Percentiles rank a stretch among this genome's conserved stretches.
These are phyloP conservation scores for Xylocopa sonorina DNA, from an alignment of 1,140 invertebrate species.

Conservation along the genomic window DNA sequence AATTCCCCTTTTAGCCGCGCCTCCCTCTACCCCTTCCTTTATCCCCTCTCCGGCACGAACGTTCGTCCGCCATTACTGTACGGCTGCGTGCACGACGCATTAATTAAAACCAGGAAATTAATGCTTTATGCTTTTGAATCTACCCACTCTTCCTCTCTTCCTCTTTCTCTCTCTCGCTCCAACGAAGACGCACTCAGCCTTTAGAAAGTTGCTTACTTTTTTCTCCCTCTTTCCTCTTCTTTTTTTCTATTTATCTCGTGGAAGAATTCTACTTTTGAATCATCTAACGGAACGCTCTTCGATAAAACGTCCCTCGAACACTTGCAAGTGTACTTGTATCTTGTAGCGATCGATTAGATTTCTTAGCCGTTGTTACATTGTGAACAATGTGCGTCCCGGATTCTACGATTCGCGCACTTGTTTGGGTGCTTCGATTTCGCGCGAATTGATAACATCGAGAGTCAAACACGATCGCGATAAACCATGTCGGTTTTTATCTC, in stretches of 20 bases:
- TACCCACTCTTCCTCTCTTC: conserved; percentile 35
- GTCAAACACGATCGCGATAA: no score
- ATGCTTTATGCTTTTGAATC: conserved; percentile 76
- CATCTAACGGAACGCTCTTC: conserved; percentile 11
- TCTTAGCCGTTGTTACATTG: not conserved
- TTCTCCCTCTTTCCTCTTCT: no score
- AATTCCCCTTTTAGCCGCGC: conserved; percentile 75
- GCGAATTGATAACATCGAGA: no score
- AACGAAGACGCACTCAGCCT: conserved; percentile 32
- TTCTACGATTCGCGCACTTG: not conserved
- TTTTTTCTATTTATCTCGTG: conserved; percentile 9
- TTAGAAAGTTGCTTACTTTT: conserved; percentile 50
- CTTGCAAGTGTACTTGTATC: no score
- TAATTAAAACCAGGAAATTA: conserved; percentile 83
- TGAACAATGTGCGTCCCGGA: no score
- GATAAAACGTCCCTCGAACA: not conserved
- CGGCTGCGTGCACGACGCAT: conserved; percentile 76
- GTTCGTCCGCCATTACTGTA: conserved; percentile 76
- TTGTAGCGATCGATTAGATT: conserved; percentile 16
- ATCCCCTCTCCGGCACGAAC: conserved; percentile 68
- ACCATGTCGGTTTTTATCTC: no score
- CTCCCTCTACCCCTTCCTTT: conserved; percentile 69
- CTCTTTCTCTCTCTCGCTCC: conserved; percentile 45
- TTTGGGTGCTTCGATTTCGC: no score
- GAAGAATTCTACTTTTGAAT: conserved; percentile 6